phyloP scores from a whole-genome alignment of 2,113 vertebrate genomes.

The Synodontis membranacea region DNA sequence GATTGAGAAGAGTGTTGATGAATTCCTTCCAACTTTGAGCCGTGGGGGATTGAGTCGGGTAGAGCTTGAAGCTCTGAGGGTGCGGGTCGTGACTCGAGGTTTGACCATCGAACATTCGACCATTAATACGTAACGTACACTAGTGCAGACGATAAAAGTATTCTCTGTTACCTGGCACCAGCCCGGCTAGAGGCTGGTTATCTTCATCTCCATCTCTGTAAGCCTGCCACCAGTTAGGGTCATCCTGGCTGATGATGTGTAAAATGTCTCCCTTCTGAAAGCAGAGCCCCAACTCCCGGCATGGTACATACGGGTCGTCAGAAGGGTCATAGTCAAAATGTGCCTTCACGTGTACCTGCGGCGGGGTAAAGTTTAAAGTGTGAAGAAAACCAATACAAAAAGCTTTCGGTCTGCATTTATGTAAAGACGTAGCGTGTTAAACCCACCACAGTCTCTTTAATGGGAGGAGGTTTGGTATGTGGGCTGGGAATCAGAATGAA shows the following conservation, averaged over 20 bases:
- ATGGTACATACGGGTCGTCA: slow-evolving; percentile 96
- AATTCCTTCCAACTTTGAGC: too few species aligned
- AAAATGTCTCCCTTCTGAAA: slow-evolving; percentile 99
- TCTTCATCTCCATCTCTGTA: slow-evolving; percentile 98
- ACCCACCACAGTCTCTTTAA: slow-evolving; percentile 95
- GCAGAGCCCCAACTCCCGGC: slow-evolving; percentile 91
- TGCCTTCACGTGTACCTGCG: slow-evolving; percentile 92
- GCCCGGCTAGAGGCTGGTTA: slow-evolving; percentile 93
- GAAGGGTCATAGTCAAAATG: slow-evolving; percentile 99
- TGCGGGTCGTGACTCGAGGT: too few species aligned
- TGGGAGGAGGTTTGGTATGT: slow-evolving; percentile 82
- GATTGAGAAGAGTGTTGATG: too few species aligned
- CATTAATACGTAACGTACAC: not conserved
- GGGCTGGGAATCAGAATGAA: slow-evolving; percentile 92
- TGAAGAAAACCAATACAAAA: not conserved
- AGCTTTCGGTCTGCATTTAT: not conserved
- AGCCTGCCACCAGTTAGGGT: slow-evolving; percentile 99
- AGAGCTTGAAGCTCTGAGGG: too few species aligned
- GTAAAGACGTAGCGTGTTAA: not conserved
- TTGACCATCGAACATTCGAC: too few species aligned
- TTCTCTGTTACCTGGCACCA: slow-evolving; percentile 85
- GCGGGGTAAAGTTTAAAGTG: not conserved
- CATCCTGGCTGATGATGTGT: slow-evolving; percentile 96
- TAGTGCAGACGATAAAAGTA: not conserved
- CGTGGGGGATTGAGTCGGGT: too few species aligned